Evolutionary conservation across 2,797 vertebrate species (phyloP), one percentile per base, ranked within the genome.

Genomic region (Saxicola maurus): DNA sequence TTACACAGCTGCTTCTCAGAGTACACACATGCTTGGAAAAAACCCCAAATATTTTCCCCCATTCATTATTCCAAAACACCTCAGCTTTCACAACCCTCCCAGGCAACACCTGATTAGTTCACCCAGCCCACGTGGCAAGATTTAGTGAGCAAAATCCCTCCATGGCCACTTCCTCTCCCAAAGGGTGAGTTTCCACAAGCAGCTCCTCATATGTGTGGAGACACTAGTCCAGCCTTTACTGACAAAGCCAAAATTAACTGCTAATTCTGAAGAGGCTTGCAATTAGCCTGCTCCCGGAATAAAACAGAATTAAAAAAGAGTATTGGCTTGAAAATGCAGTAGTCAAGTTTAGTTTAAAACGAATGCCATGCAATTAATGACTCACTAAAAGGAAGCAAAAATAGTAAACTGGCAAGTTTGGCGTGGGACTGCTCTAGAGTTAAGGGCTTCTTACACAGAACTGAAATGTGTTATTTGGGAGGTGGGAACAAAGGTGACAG

Each of bases 281-380:
- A 95, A 93, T 92, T 81, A 88, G 91, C 84, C 79, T 93, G 86
- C 87, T 91, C 87, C 68, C 72, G 0, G 83, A 90, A 94, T 81
- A 84, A 83, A 93, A 91, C 28, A 94, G 69, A 92, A 95, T 61
- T 81, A 8, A 66, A 85, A 95, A 60, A 77, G 87, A 86, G 37
- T 78, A 93, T 73, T 74, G 82, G 85, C 96, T 95, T 90, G 91
- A 95, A 91, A 95, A 96, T 57, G 94, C 85, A 94, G 93, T 88
- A 96, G 79, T 95, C 87, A 66, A 91, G 91, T 94, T 96, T 86
- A 96, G 92, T 93, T 97, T 92, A 93, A 95, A 94, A 95, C 13
- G 35, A 96, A 97, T 19, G 92, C 96, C 97, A 97, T 98, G 97
- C 97, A 97, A 94, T 97, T 97, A 95, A 94, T 90, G 87, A 96